These are phyloP conservation scores for Etheostoma spectabile DNA, from an alignment of 2,113 vertebrate species.

Conservation along the genomic window DNA sequence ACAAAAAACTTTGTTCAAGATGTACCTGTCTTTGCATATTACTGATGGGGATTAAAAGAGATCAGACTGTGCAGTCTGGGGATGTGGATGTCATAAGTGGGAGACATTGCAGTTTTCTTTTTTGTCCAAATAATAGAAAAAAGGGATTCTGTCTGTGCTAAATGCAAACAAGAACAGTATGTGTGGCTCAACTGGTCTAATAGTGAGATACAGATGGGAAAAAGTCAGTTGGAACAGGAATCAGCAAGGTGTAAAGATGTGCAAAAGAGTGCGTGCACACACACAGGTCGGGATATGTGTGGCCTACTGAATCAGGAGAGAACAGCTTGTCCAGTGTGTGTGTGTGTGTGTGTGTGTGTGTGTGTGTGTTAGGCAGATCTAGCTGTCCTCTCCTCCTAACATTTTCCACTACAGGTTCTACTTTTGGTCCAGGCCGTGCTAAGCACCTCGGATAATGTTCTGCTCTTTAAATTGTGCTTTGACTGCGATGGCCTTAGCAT, in stretches of 20 bases:
- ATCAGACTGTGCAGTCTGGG: slow-evolving; percentile 33
- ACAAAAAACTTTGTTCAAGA: slow-evolving; percentile 39
- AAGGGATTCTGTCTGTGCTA: slow-evolving; percentile 24
- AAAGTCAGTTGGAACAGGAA: slow-evolving; percentile 32
- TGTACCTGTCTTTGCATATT: slow-evolving; percentile 39
- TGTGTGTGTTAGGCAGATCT: slow-evolving; percentile 55
- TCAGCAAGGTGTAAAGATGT: slow-evolving; percentile 59
- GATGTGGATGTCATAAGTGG: slow-evolving; percentile 1
- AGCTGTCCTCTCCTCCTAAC: slow-evolving; percentile 68
- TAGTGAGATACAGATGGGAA: slow-evolving; percentile 2
- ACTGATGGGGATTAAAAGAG: slow-evolving; percentile 51
- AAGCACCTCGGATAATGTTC: slow-evolving; percentile 67
- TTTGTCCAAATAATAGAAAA: slow-evolving; percentile 51
- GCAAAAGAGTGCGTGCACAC: slow-evolving; percentile 13
- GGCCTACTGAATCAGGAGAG: slow-evolving; percentile 46
- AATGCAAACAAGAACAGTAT: slow-evolving; percentile 57
- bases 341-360: slow-evolving; percentile 19
- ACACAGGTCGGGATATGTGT: slow-evolving; percentile 34
- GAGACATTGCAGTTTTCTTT: slow-evolving; percentile 42
- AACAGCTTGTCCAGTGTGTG: slow-evolving; percentile 73
- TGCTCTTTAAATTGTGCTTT: slow-evolving; percentile 62
- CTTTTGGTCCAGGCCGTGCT: slow-evolving; percentile 61
- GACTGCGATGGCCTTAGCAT: slow-evolving; percentile 40
- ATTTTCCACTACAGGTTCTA: slow-evolving; percentile 74
- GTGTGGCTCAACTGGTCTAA: slow-evolving; percentile 30